Conservation (phyloP, 2,888 invertebrate genomes). For the Ectropis crepuscularia region DNA sequence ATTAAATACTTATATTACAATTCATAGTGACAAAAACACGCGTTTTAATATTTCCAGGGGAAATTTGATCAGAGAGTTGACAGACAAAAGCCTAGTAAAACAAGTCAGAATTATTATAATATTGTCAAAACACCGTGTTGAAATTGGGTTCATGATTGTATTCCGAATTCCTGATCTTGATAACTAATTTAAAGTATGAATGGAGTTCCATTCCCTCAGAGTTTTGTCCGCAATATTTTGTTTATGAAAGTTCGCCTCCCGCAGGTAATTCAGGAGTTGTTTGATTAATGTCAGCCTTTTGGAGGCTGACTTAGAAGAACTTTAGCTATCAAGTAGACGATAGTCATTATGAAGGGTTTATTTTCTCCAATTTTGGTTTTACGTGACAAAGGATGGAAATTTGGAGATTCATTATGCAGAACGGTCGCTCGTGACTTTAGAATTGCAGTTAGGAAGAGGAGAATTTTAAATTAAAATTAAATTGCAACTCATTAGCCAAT, state of each 20-base stretch:
- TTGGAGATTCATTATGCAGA: constrained; percentile 27
- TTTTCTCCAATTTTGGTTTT: constrained; percentile 31
- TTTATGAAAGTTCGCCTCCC: constrained; percentile 48
- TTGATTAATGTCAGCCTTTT: constrained; percentile 53
- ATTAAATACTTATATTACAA: neutral
- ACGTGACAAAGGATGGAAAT: constrained; percentile 30
- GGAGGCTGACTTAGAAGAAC: constrained; percentile 34
- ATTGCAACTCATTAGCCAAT: neutral
- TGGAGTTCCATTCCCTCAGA: constrained; percentile 44
- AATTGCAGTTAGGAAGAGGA: constrained; percentile 15
- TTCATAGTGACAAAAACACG: neutral
- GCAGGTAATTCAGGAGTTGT: constrained; percentile 52
- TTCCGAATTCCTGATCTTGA: constrained; percentile 34
- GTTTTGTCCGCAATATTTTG: constrained; percentile 50
- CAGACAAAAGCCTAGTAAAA: constrained; percentile 1
- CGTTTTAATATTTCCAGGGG: neutral
- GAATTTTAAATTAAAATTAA: constrained; percentile 9
- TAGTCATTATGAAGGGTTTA: constrained; percentile 38
- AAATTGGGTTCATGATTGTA: constrained; percentile 31
- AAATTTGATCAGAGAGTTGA: neutral
- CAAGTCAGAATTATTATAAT: constrained; percentile 6
- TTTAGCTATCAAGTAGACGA: constrained; percentile 42
- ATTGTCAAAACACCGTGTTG: constrained; percentile 22
- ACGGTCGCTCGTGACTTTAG: constrained; percentile 16
- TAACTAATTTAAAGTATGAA: constrained; percentile 49